Conservation (phyloP, 2,113 vertebrate genomes). For the Pygoscelis adeliae region DNA sequence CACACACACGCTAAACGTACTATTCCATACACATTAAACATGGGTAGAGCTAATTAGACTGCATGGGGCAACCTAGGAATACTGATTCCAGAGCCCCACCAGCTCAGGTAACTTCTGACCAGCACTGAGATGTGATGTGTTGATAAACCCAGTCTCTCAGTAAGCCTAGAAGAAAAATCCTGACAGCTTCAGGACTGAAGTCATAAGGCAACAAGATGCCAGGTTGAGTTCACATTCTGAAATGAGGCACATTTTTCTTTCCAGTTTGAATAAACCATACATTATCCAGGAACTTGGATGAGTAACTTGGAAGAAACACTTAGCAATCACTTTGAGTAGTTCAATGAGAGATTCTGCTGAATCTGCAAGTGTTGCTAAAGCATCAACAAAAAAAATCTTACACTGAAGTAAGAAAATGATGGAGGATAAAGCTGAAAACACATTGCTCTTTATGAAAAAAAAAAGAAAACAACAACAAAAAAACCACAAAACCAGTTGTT, state of each 20-base stretch:
- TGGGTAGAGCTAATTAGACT: neutral
- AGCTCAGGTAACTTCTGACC: neutral
- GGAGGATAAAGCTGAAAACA: neutral
- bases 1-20: neutral
- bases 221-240: neutral
- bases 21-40: neutral
- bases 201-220: neutral
- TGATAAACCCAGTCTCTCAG: neutral
- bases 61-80: rapidly evolving
- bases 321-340: neutral
- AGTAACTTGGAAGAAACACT: neutral
- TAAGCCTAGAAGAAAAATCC: neutral
- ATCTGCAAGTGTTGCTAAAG: neutral
- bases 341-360: neutral
- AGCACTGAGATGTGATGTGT: neutral
- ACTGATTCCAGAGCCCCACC: neutral
- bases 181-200: neutral
- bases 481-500: neutral
- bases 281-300: neutral
- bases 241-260: neutral
- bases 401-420: neutral
- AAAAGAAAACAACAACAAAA: too few relatives aligned
- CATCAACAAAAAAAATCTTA: neutral
- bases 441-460: neutral
- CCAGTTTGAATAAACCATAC: neutral